Conservation (phyloP, 2,113 vertebrate genomes). For the Sinocyclocheilus anshuiensis region DNA sequence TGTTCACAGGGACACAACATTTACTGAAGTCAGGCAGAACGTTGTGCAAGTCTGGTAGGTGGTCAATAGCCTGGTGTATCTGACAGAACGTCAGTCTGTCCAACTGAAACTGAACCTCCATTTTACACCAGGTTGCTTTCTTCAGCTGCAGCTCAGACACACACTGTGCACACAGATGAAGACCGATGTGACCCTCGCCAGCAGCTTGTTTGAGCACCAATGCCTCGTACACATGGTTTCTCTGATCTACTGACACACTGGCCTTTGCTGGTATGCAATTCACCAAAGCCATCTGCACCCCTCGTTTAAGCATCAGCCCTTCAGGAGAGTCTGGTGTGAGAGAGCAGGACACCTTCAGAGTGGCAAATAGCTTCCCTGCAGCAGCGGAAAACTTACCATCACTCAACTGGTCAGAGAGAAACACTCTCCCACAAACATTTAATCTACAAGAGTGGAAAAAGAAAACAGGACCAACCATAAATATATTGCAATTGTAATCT, state of each 20-base stretch:
- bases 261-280: neutral
- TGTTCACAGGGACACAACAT: slow-evolving; percentile 54
- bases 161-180: slow-evolving; percentile 78
- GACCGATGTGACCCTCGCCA: slow-evolving; percentile 70
- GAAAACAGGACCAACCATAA: neutral
- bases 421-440: neutral
- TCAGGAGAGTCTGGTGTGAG: slow-evolving; percentile 22
- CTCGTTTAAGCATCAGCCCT: slow-evolving; percentile 16
- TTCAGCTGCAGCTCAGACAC: slow-evolving; percentile 77
- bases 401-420: neutral
- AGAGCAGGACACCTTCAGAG: slow-evolving; percentile 16
- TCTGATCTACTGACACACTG: neutral
- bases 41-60: slow-evolving; percentile 65
- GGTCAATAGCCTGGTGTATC: slow-evolving; percentile 82
- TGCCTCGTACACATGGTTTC: slow-evolving; percentile 78
- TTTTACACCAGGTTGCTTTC: slow-evolving; percentile 50
- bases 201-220: slow-evolving; percentile 67
- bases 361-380: neutral
- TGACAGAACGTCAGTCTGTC: slow-evolving; percentile 78
- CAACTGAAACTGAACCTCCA: slow-evolving; percentile 90
- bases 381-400: neutral
- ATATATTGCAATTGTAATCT: neutral
- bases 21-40: slow-evolving; percentile 66
- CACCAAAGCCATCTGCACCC: slow-evolving; percentile 22
- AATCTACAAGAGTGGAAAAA: neutral